Base-by-base conservation (phyloP, 2,797 vertebrate species). In the Paedocypris micromegethes region DNA sequence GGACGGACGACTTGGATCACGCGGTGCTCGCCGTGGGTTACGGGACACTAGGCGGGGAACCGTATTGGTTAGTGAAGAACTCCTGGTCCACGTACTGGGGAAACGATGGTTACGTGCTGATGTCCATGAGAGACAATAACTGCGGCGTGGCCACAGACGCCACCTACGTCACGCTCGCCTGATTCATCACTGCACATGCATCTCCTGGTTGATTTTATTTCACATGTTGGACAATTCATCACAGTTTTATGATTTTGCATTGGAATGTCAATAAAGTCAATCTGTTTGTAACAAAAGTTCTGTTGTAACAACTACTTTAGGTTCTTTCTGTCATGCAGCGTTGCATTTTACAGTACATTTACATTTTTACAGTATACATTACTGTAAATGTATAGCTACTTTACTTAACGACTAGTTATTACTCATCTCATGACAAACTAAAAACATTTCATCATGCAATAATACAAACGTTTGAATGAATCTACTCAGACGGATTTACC, bases 21-120 rank as follows among this genome's bases (percentile, higher is more conserved):
- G 87, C 91, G 0, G 91, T 92, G 80, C 87, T 93, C 3, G 90
- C 90, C 0, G 91, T 92, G 60, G 91, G 90, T 54, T 91, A 89
- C 0, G 90, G 91, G 1, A 84, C 83, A 37, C 80, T 92, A 63
- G 70, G 79, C 0, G 86, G 83, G 9, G 81, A 94, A 69, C 82
- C 86, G 0, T 92, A 91, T 76, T 91, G 90, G 90, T 77, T 94
- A 39, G 75, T 94, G 58, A 92, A 93, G 85, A 96, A 93, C 84
- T 93, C 91, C 0, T 93, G 91, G 92, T 94, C 91, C 77, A 91
- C 88, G 0, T 93, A 93, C 50, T 93, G 92, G 93, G 92, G 92
- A 45, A 93, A 92, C 0, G 86, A 91, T 0, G 92, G 90, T 64
- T 92, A 92, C 82, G 83, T 93, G 73, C 90, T 94, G 49, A 92